Evolutionary conservation across 2,797 vertebrate species (phyloP).

Genomic region (Dendrocincla tyrannina): DNA sequence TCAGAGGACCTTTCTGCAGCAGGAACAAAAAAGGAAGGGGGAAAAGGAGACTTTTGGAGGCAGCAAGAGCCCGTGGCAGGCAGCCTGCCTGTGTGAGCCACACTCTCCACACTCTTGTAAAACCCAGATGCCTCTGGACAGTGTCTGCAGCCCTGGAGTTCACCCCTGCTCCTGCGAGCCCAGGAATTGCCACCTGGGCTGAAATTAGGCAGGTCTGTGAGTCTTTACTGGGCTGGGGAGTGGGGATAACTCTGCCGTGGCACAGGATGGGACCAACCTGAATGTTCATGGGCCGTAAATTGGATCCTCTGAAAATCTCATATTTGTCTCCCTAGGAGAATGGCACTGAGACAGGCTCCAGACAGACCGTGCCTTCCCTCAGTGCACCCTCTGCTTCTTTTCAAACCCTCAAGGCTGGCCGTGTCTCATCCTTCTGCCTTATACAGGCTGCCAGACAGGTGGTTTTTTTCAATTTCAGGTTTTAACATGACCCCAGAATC

Average conservation of each 20-base stretch:
- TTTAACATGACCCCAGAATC: background rate
- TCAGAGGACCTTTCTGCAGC: background rate
- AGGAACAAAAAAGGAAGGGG: background rate
- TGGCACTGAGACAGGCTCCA: fast-evolving
- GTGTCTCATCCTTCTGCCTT: background rate
- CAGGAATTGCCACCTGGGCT: background rate
- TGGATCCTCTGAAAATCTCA: fast-evolving
- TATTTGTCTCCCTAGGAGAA: background rate
- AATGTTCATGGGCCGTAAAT: fast-evolving
- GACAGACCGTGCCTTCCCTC: background rate
- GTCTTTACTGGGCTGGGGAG: background rate
- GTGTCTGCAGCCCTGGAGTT: background rate
- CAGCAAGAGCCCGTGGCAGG: background rate
- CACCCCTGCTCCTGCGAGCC: background rate
- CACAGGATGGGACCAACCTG: background rate
- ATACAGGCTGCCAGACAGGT: fast-evolving
- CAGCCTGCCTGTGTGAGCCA: background rate
- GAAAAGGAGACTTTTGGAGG: background rate
- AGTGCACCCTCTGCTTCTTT: background rate
- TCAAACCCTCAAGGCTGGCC: background rate
- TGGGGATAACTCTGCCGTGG: background rate
- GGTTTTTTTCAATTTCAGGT: background rate
- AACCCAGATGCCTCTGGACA: background rate
- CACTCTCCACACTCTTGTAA: fast-evolving
- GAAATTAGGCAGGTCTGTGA: background rate